phyloP scores from a whole-genome alignment of 2,888 invertebrate genomes.

The Cerastis rubricosa region DNA sequence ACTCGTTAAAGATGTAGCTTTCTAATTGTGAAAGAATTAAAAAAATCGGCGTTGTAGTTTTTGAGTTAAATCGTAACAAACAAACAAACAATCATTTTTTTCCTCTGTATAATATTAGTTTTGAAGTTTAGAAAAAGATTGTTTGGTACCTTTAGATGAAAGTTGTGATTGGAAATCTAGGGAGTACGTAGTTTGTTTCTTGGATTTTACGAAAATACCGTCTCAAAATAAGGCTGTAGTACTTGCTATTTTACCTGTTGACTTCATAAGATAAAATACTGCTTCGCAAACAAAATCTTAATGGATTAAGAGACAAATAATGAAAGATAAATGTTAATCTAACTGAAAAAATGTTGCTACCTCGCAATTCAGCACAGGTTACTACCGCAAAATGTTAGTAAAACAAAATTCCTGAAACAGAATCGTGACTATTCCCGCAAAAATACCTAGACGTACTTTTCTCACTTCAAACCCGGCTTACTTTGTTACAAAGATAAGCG shows the following conservation, averaged over 20 bases:
- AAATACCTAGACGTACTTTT: conserved; percentile 40
- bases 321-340: conserved; percentile 10
- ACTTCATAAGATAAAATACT: conserved; percentile 16
- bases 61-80: too few relatives aligned
- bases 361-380: conserved; percentile 23
- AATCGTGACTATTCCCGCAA: conserved; percentile 34
- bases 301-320: conserved; percentile 10
- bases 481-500: conserved; percentile 56
- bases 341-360: conserved; percentile 8
- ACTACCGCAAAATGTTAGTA: conserved; percentile 18
- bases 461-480: conserved; percentile 51
- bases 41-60: too few relatives aligned
- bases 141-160: not conserved
- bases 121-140: too few relatives aligned
- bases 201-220: conserved; percentile 41
- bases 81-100: too few relatives aligned
- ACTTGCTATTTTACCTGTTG: conserved; percentile 34
- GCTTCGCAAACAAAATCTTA: conserved; percentile 1
- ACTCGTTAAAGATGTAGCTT: too few relatives aligned
- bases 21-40: too few relatives aligned
- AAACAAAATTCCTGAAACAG: conserved; percentile 37
- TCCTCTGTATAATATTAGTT: too few relatives aligned
- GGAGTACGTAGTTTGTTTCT: conserved; percentile 26
- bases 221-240: conserved; percentile 12
- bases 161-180: conserved; percentile 36